Base-by-base conservation (phyloP, 37 sponge, comb jelly and placozoan genomes). In the Haliclona indistincta region DNA sequence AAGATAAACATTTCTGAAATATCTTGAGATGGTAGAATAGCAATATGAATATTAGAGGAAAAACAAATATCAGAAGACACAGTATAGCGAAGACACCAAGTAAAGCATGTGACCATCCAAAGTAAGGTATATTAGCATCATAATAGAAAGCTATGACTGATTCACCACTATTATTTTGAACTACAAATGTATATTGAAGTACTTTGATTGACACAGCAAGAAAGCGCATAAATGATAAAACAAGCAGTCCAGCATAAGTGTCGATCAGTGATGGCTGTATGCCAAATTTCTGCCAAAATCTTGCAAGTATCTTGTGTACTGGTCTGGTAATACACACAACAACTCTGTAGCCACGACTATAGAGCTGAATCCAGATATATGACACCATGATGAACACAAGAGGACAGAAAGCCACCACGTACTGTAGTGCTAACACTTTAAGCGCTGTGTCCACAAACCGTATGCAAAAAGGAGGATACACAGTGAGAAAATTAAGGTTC, bases 351-450 rank as follows among this genome's bases (percentile, higher is more conserved):
- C 72, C 72, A 15, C 15, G 2, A 49, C 13, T 53, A 49, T 71
- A 71, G 33, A 71, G 34, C 37, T 30, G 19, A 29, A 63, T 63
- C 10, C 56, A 38, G 38, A n/a, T 28, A 41, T 75, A 75, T 10
- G 40, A 30, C 33, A 75, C 17, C 10, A 75, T 33, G 23, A 75
- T 42, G 32, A 75, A 7, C 7, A 75, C 47, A 19, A 61, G 64
- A 45, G 76, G 76, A 15, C 19, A 61, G 49, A 63, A 23, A 19
- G 76, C 76, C 11, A 62, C 35, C 15, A 75, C 34, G 41, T 75
- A 75, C 41, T 63, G 34, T 23, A 75, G 29, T 20, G 20, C 29
- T 28, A 63, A 61, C 30, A 63, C 49, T 26, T 17, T 26, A 6
- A 75, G 11, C 41, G 76, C 38, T 54, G 37, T 37, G 73, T 37